Percentiles rank a stretch among this genome's conserved stretches.
These are phyloP conservation scores for Trichonephila clavata DNA, from an alignment of 1,140 invertebrate genomes.

Conservation along the genomic window DNA sequence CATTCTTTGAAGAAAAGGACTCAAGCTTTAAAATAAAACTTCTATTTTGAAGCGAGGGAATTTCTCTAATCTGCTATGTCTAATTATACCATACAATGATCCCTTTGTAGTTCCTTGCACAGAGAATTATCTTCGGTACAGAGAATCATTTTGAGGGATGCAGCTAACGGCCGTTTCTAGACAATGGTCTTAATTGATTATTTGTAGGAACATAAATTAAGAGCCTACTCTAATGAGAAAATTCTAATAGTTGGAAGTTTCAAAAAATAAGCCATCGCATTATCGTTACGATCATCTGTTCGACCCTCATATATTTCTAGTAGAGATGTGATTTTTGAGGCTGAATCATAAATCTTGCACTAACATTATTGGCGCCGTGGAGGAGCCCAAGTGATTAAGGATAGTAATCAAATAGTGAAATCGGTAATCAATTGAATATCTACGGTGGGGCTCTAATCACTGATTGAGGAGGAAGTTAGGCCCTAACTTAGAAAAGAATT, in stretches of 20 bases:
- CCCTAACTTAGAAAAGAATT: not conserved
- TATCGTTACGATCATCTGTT: conserved; percentile 71
- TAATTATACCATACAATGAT: conserved; percentile 75
- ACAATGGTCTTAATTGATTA: conserved; percentile 77
- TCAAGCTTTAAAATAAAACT: conserved; percentile 47
- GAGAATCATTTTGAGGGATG: conserved; percentile 51
- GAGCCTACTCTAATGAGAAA: conserved; percentile 68
- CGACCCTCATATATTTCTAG: not conserved
- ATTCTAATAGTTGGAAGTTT: conserved; percentile 69
- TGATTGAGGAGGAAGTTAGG: not conserved
- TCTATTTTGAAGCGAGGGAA: conserved; percentile 26
- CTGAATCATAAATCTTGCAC: conserved; percentile 9
- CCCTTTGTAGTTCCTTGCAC: conserved; percentile 21
- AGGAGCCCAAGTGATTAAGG: not conserved
- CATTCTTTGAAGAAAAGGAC: conserved; percentile 9
- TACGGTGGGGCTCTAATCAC: not conserved
- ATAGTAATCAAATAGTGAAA: conserved; percentile 20
- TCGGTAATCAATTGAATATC: conserved; percentile 44
- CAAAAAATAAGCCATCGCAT: conserved; percentile 62
- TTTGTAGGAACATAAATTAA: conserved; percentile 75
- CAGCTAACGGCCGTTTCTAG: conserved; percentile 46
- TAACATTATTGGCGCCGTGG: not conserved
- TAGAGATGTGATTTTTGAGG: conserved; percentile 61
- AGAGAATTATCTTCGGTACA: conserved; percentile 57
- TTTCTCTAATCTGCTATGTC: conserved; percentile 64